phyloP scores from a whole-genome alignment of 2,113 vertebrate species.

The Ceyx cyanopectus region DNA sequence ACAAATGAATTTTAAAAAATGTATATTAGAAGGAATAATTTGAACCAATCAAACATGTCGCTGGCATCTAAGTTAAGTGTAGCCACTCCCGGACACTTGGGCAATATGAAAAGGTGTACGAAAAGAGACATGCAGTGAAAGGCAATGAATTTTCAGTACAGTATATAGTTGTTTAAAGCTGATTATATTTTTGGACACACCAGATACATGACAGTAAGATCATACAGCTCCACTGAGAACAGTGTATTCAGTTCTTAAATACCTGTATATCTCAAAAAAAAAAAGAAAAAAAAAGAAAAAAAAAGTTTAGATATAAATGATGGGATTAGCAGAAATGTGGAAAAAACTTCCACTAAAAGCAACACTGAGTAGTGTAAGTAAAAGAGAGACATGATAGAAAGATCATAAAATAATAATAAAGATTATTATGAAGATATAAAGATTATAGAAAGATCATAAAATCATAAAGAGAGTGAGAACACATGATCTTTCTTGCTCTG shows the following conservation, averaged over 20 bases:
- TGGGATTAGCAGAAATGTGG: slow-evolving; percentile 30
- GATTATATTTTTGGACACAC: slow-evolving; percentile 18
- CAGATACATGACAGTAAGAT: not conserved
- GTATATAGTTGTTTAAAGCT: slow-evolving; percentile 22
- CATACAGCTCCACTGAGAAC: not conserved
- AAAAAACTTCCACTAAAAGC: slow-evolving; percentile 25
- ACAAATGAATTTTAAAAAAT: not conserved
- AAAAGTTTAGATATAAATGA: not conserved
- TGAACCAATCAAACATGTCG: not conserved
- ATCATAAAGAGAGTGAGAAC: not conserved
- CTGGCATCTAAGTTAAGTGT: not conserved
- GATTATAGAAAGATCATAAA: not conserved
- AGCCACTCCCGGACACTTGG: not conserved
- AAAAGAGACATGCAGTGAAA: not conserved
- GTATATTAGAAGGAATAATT: not conserved
- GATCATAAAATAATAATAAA: slow-evolving; percentile 7
- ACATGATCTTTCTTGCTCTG: not conserved
- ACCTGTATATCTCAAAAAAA: slow-evolving; percentile 2
- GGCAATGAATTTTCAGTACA: not conserved
- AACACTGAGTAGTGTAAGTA: not conserved
- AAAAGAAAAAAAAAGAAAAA: not conserved
- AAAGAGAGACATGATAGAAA: not conserved
- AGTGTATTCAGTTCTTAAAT: slow-evolving; percentile 11
- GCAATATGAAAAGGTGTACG: not conserved
- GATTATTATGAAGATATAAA: not conserved